A percentile compares a stretch with the other conserved stretches of the same genome.
Evolutionary conservation across 2,113 vertebrate genomes (phyloP).

Genomic region (Plecotus auritus): DNA sequence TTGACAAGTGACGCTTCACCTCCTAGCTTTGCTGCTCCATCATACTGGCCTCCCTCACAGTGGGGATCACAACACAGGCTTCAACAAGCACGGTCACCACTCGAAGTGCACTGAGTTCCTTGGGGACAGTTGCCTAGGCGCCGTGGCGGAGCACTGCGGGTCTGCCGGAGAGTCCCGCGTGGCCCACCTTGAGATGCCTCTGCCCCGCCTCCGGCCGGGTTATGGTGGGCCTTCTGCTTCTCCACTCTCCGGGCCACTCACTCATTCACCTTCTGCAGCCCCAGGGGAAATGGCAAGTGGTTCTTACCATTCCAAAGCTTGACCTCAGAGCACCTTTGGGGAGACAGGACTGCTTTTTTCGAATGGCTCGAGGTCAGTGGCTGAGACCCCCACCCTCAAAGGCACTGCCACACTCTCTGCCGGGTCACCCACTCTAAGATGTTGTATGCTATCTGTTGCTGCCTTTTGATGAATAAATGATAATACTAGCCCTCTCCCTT

Average conservation of each 20-base stretch:
- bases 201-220: rapidly evolving
- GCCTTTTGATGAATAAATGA: not conserved
- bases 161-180: too few relatives aligned
- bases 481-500: not conserved
- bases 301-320: not conserved
- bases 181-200: not conserved
- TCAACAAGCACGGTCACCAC: not conserved
- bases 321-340: not conserved
- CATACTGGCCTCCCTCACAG: not conserved
- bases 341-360: not conserved
- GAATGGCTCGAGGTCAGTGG: not conserved
- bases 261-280: not conserved
- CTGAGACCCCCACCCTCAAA: not conserved
- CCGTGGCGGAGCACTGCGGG: not conserved
- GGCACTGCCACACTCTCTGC: not conserved
- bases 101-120: not conserved
- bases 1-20: not conserved
- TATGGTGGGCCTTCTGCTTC: not conserved
- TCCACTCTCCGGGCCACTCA: not conserved
- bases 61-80: not conserved
- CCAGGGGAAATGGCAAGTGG: not conserved
- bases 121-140: not conserved
- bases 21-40: not conserved
- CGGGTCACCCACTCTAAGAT: not conserved
- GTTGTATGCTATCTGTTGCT: not conserved